Evolutionary conservation across 2,797 vertebrate species (phyloP), one percentile per base, ranked within the genome.

Genomic region (Malurus leucopterus): DNA sequence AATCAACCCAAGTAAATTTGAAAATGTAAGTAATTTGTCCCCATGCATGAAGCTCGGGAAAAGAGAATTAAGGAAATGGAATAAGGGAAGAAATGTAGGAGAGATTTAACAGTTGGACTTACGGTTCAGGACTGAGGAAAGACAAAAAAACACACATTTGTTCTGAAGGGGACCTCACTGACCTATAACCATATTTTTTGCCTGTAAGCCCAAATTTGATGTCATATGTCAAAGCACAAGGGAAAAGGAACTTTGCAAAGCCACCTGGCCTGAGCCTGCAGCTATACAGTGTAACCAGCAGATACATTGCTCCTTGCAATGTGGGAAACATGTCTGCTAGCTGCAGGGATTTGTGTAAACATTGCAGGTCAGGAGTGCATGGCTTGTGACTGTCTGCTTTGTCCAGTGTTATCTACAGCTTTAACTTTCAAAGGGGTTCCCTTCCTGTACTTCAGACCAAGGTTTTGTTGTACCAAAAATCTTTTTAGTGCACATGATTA

Each of bases 1-100:
- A 96, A 98, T 98, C 89, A 94, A 98, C 90, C 98, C 98, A 1
- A 93, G 95, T 91, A 97, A 97, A 84, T 99, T 98, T 58, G 97
- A 98, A 88, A 96, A 98, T 1, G 99, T 99, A 95, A 98, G 98
- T 97, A 36, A 50, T n/a, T 74, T 88, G 78, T 61, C 10, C 15
- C 7, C 26, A 14, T 21, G 29, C 6, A 9, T 23, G 64, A 64
- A 58, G 24, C 10, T 32, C 1, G 0, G 40, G 46, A 41, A 72
- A 85, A 59, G 32, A 55, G 30, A 57, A 40, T 46, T 67, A 46
- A 83, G 34, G 53, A 65, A 51, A 58, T 22, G 1, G 24, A 27
- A 68, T 41, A 75, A 49, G 44, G 34, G 40, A 72, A 61, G 46
- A 77, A 57, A 4, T 3, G 0, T 17, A 16, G 32, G 40, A 85